These are phyloP conservation scores for Fundulus diaphanus DNA, from an alignment of 2,797 vertebrate species.

Conservation along the genomic window DNA sequence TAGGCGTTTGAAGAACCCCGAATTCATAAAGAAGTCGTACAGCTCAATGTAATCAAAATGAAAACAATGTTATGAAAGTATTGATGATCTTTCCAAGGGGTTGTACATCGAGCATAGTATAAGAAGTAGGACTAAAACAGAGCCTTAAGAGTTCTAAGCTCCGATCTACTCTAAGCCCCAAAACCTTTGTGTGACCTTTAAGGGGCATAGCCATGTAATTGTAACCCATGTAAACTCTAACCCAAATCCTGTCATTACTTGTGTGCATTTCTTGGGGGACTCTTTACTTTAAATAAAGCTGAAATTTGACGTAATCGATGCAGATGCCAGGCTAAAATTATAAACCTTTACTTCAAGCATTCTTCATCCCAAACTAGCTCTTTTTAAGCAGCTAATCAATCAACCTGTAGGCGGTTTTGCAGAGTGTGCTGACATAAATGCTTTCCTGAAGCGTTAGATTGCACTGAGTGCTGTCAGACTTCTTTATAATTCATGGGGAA, in stretches of 20 bases:
- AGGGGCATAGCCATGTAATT: constrained; percentile 8
- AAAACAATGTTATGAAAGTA: too few species aligned
- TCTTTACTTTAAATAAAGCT: constrained; percentile 27
- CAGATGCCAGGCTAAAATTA: constrained; percentile 23
- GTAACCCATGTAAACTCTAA: too few species aligned
- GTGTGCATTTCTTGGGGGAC: neutral
- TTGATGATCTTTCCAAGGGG: too few species aligned
- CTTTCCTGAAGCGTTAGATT: constrained; percentile 22
- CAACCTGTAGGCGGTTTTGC: constrained; percentile 17
- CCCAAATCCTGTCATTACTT: constrained; percentile 2
- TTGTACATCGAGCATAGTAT: too few species aligned
- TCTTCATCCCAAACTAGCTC: constrained; percentile 5
- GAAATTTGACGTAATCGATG: constrained; percentile 13
- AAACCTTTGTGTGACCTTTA: constrained; percentile 12
- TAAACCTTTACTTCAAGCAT: neutral
- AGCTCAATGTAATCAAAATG: too few species aligned
- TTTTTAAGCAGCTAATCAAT: constrained; percentile 25
- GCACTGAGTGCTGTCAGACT: constrained; percentile 14
- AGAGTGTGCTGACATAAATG: constrained; percentile 23
- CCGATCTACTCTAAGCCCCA: neutral
- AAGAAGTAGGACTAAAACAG: neutral
- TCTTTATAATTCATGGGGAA: constrained; percentile 21
- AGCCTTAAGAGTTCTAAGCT: constrained; percentile 19
- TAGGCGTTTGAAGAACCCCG: too few species aligned
- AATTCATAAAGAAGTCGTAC: too few species aligned